Base-by-base conservation (phyloP, 2,888 invertebrate species). In the Dicyrtoma fusca region DNA sequence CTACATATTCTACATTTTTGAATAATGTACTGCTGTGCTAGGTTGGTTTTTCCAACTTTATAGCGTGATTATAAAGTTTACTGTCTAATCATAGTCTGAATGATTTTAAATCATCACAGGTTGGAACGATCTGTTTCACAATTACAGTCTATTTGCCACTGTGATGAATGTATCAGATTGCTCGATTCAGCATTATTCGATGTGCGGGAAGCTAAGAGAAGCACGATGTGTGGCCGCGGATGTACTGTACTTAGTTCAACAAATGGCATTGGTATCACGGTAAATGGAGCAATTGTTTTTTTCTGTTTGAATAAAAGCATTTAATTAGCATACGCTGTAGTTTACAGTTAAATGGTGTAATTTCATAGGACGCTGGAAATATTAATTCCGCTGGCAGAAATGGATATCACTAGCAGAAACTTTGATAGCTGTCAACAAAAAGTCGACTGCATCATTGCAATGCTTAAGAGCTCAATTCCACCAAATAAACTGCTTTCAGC, bases 391-490 rank as follows among this genome's bases (percentile, higher is more conserved):
- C 45, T 70, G 13, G 62, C 69, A 10, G 69, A 70, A 26, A 70
- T 70, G 69, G 69, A 70, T 19, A 62, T 70, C 26, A 21, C 17
- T 14, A 47, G 49, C 26, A 14, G 69, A 62, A 44, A 14, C 19
- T 70, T 70, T 14, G 69, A 70, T 8, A 70, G 69, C 23, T 70
- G 61, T 34, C 62, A 70, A 25, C 49, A 51, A 44, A 70, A 70
- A 49, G 49, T 70, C n/a, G 69, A 61, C 14, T 70, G 69, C 19
- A 25, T 70, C 5, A n/a, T 61, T 8, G 51, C 45, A 11, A 62
- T 70, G 62, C n/a, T 70, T 17, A 61, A 62, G 23, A 62, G 69
- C 23, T 42, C 44, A 25, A 44, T 70, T 64, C 19, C 23, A 4
- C 11, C 10, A n/a, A 64, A 49, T 47, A 23, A 49, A 47, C 49